Conservation (phyloP, 2,797 vertebrate species). For the Syngnathus rostellatus region DNA sequence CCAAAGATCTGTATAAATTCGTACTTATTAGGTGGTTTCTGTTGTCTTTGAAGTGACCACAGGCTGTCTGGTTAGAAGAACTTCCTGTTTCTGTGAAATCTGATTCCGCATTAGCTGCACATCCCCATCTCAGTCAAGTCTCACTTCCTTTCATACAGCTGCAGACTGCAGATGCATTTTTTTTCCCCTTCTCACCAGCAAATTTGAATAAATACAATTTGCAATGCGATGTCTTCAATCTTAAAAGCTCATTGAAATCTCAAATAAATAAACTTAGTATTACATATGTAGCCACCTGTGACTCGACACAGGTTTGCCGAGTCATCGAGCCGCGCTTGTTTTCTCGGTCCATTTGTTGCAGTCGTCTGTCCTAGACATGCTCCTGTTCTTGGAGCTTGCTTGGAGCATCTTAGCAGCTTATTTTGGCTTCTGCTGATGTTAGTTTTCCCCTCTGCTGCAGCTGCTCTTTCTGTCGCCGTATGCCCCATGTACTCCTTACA, state of each 20-base stretch:
- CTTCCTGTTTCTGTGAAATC: constrained; percentile 27
- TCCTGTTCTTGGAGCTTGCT: background rate
- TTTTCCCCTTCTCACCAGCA: background rate
- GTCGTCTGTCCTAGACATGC: constrained; percentile 15
- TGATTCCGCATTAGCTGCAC: constrained; percentile 25
- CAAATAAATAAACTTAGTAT: background rate
- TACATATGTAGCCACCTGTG: background rate
- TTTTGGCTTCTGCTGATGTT: constrained; percentile 18
- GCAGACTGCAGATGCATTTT: background rate
- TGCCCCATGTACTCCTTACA: background rate
- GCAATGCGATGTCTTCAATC: background rate
- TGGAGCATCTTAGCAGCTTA: constrained; percentile 13
- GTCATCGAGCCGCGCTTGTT: constrained; percentile 23
- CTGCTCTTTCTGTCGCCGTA: background rate
- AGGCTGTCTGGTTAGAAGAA: constrained; percentile 22
- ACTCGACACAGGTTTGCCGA: constrained; percentile 28
- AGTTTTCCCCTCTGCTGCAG: constrained; percentile 4
- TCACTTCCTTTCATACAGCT: constrained; percentile 42
- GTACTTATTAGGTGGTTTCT: constrained; percentile 2
- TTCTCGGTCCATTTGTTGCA: constrained; percentile 23
- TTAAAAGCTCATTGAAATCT: background rate
- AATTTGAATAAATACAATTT: background rate
- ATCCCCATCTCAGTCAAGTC: constrained; percentile 50
- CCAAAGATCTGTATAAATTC: background rate
- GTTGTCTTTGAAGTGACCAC: constrained; percentile 6